phyloP scores from a whole-genome alignment of 2,888 invertebrate species.

The Fragum whitleyi region DNA sequence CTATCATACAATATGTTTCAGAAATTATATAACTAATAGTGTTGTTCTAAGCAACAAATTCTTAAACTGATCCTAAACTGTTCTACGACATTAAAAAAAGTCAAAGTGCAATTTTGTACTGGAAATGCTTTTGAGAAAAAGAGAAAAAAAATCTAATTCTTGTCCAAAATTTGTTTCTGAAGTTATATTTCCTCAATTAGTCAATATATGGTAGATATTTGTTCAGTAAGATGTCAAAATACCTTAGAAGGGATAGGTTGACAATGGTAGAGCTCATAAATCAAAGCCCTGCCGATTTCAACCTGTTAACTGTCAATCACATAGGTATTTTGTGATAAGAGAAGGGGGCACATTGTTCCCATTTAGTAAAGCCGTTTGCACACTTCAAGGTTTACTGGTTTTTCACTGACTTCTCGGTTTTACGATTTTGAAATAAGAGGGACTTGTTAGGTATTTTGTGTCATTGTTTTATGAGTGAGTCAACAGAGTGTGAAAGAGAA shows the following conservation, averaged over 20 bases:
- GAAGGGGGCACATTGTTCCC: slow-evolving; percentile 9
- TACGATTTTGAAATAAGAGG: slow-evolving; percentile 2
- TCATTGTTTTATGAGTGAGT: neutral
- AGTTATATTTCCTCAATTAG: too few relatives aligned
- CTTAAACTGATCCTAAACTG: too few relatives aligned
- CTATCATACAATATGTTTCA: too few relatives aligned
- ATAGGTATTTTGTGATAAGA: slow-evolving; percentile 17
- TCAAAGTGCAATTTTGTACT: too few relatives aligned
- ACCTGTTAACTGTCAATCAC: slow-evolving; percentile 7
- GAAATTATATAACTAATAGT: too few relatives aligned
- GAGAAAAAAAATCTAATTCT: too few relatives aligned
- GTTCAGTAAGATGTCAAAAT: too few relatives aligned
- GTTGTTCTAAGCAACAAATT: too few relatives aligned
- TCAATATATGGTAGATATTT: too few relatives aligned
- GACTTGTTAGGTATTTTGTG: slow-evolving; percentile 1
- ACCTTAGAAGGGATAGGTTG: neutral
- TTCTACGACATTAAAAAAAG: too few relatives aligned
- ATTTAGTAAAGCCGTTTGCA: neutral
- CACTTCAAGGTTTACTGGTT: slow-evolving; percentile 22
- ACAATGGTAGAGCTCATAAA: neutral
- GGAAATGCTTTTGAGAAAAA: too few relatives aligned
- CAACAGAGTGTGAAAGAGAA: neutral
- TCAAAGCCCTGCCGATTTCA: neutral
- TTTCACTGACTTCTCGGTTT: neutral
- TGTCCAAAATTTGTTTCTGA: too few relatives aligned